These are phyloP conservation scores for Cynopterus brachyotis DNA, from an alignment of 2,113 vertebrate genomes.

Conservation along the genomic window DNA sequence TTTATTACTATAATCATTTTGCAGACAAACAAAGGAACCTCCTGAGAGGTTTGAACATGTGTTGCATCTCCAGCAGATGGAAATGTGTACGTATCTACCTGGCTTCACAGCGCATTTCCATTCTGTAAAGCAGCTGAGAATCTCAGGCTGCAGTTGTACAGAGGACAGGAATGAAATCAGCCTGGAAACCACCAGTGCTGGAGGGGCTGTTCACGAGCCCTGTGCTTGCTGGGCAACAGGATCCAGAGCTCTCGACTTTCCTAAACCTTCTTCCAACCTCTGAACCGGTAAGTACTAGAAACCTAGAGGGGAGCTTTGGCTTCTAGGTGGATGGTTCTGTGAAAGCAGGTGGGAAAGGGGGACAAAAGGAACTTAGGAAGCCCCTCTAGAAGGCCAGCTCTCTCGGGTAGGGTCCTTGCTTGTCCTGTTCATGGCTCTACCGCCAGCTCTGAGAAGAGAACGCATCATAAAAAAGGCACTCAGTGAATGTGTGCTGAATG, in stretches of 20 bases:
- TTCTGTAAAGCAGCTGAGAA: neutral
- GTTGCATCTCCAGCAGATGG: neutral
- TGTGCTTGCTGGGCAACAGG: neutral
- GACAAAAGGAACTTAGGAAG: neutral
- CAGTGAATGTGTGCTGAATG: too few relatives aligned
- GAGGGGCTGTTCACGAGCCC: neutral
- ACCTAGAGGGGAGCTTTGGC: neutral
- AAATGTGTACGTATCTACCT: neutral
- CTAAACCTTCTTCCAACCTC: neutral
- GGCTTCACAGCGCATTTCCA: neutral
- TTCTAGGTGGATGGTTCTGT: neutral
- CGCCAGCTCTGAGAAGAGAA: neutral
- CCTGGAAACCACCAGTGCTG: neutral
- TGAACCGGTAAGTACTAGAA: neutral
- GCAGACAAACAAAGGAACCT: neutral
- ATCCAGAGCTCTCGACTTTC: fast-evolving
- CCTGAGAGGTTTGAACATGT: neutral
- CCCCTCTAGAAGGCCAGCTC: neutral
- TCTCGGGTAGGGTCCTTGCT: neutral
- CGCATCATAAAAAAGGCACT: neutral
- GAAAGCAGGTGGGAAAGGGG: neutral
- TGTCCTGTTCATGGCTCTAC: neutral
- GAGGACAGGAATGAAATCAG: neutral
- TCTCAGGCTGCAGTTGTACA: neutral
- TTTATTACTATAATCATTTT: neutral